Percentiles rank a stretch among this genome's conserved stretches.
phyloP scores from a whole-genome alignment of 2,113 vertebrate species.

The Chionomys nivalis region DNA sequence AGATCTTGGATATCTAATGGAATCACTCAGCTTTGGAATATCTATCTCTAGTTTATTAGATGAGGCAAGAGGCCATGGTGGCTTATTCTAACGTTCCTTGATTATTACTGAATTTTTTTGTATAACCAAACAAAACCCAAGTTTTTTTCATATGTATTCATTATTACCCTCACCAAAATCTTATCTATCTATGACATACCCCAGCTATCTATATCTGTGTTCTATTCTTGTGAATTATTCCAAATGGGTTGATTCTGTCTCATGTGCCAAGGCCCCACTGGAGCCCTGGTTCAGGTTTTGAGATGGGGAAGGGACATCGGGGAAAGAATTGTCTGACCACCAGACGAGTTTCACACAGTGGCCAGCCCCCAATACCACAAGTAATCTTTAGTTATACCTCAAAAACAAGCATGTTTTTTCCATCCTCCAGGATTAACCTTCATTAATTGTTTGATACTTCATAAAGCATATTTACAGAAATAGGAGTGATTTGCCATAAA shows the following conservation, averaged over 20 bases:
- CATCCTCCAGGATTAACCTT: background rate
- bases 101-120: background rate
- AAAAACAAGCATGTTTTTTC: background rate
- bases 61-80: background rate
- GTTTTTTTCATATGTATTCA: background rate
- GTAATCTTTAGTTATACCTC: background rate
- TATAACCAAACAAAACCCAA: background rate
- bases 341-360: background rate
- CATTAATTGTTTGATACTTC: background rate
- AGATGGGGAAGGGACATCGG: background rate
- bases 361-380: background rate
- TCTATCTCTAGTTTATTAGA: background rate
- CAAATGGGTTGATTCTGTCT: background rate
- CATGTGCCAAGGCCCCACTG: background rate
- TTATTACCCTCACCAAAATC: background rate
- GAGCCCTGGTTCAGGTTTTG: background rate
- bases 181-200: background rate
- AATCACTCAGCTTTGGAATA: background rate
- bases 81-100: background rate
- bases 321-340: background rate
- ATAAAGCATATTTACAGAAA: background rate
- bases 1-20: background rate
- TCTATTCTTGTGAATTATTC: background rate
- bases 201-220: background rate
- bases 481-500: background rate